These are phyloP conservation scores for Origma solitaria DNA, from an alignment of 2,113 vertebrate genomes.

Conservation along the genomic window DNA sequence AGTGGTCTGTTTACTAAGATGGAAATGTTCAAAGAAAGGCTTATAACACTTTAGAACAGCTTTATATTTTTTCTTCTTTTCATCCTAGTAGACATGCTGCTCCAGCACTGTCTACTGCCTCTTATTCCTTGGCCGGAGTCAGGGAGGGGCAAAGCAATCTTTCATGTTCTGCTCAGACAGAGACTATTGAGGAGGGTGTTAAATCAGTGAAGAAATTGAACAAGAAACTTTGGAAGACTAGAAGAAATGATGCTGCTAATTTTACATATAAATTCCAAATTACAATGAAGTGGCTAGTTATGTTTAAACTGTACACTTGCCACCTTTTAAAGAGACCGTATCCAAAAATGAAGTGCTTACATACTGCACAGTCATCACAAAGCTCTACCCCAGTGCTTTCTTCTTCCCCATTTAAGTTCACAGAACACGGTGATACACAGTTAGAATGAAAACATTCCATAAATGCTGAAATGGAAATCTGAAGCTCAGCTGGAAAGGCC, in stretches of 20 bases:
- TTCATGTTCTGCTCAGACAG: background rate
- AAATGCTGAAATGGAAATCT: background rate
- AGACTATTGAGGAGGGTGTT: background rate
- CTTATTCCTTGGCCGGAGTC: background rate
- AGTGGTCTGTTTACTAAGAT: background rate
- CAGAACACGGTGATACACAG: background rate
- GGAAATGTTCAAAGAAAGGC: background rate
- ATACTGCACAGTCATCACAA: background rate
- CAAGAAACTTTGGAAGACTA: background rate
- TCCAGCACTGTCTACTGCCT: background rate
- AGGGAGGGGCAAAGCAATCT: background rate
- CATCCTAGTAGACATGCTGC: background rate
- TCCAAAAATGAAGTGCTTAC: background rate
- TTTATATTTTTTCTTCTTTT: background rate
- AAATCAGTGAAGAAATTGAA: background rate
- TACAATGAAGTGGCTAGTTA: background rate
- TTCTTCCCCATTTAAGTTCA: background rate
- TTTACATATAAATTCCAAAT: background rate
- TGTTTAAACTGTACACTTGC: background rate
- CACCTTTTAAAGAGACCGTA: background rate
- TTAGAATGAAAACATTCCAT: background rate
- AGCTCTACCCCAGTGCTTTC: background rate
- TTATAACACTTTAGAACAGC: background rate
- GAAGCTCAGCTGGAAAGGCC: background rate
- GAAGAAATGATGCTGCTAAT: background rate